Base-by-base conservation (phyloP, 2,888 invertebrate genomes). In the Leucozona laternaria region DNA sequence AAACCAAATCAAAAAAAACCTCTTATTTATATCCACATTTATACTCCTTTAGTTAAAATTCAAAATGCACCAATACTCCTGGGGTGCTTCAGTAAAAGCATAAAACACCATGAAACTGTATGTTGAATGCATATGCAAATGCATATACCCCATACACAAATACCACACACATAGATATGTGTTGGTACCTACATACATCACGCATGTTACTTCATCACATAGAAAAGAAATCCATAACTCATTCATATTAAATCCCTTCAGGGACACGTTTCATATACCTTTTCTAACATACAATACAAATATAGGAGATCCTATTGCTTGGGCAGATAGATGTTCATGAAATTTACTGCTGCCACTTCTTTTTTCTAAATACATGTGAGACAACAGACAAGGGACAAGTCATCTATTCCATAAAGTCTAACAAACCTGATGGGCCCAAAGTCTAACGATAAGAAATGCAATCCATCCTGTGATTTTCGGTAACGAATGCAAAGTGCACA, bases 401-500 rank as follows among this genome's bases (percentile, higher is more conserved):
- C 28, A 53, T 72, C 22, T 40, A 15, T 55, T 40, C 60, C 50
- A 28, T 11, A 64, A 66, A 40, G 20, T 34, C 45, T 45, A 17
- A 25, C 28, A n/a, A 62, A 22, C 68, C 80, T 62, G 22, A 72
- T 17, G 25, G 34, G 34, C 58, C 40, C 31, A 31, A 64, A 37
- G 60, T 62, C 73, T 79, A 40, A 40, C 83, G 70, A 79, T 75
- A 76, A 71, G 66, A 66, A 71, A 57, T 62, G 22, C 77, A 53
- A 77, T 81, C 40, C 77, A 72, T 85, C 60, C 77, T 71, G 66
- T 79, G 77, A 85, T 81, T 81, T 81, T 79, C 58, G 70, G 64
- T 45, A 76, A 79, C 83, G 71, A 79, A 77, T 76, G 80, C 58
- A 76, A 77, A 85, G 80, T 85, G 85, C 80, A 73, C 81, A 77